These are phyloP conservation scores for Bos indicus DNA, from an alignment of 2,113 vertebrate species.

Conservation along the genomic window DNA sequence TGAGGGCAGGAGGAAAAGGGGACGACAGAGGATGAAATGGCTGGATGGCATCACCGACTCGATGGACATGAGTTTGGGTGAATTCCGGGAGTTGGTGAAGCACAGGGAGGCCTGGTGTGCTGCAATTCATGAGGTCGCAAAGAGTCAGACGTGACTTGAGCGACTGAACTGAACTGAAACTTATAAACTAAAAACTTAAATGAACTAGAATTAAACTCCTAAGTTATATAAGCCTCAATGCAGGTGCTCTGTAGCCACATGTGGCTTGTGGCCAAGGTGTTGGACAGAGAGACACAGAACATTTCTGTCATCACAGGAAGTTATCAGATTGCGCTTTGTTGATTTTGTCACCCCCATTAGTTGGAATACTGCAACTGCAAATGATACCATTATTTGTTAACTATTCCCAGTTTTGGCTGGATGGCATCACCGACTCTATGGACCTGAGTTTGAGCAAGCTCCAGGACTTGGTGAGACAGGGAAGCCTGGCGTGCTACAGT, in stretches of 20 bases:
- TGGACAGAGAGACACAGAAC: not conserved
- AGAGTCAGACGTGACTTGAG: too few relatives aligned
- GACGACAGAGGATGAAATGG: too few relatives aligned
- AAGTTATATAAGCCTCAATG: not conserved
- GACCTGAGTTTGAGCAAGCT: not conserved
- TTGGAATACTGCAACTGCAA: not conserved
- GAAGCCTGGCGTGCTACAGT: not conserved
- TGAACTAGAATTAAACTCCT: not conserved
- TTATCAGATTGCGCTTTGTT: not conserved
- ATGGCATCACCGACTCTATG: not conserved
- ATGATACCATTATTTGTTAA: not conserved
- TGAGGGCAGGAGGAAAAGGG: too few relatives aligned
- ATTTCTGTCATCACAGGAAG: not conserved
- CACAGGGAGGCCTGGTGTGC: too few relatives aligned
- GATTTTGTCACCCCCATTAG: not conserved
- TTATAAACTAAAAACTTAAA: not conserved
- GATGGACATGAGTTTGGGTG: too few relatives aligned
- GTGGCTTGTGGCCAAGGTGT: not conserved
- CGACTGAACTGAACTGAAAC: too few relatives aligned
- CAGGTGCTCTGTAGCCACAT: not conserved
- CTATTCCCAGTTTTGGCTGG: not conserved
- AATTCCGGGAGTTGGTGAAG: too few relatives aligned
- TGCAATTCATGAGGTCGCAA: accelerated
- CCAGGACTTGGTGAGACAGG: not conserved
- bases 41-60: too few relatives aligned